Base-by-base conservation (phyloP, 2,888 invertebrate genomes). In the Bellardia pandia region DNA sequence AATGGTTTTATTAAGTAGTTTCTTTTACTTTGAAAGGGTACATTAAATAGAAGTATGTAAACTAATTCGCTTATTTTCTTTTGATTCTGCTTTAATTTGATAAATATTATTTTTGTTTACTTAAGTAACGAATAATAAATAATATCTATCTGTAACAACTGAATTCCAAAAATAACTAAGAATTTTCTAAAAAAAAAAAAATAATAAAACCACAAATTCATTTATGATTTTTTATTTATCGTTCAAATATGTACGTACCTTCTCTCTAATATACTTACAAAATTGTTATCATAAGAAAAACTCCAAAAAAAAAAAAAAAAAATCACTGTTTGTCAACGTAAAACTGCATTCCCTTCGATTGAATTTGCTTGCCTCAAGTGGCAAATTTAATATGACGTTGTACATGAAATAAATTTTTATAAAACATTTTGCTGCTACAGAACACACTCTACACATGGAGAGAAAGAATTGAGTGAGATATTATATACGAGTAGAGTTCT, bases 351-450 rank as follows among this genome's bases (percentile, higher is more conserved):
- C 37, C 74, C 48, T 82, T 60, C 40, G 13, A 40, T 77, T 14
- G 60, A 66, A 51, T 45, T 45, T 11, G 2, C 53, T 37, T 74
- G 86, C 71, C 84, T 84, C 72, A 77, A 80, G 80, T 84, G 86
- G 76, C 84, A 86, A 80, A 84, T 86, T 80, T 69, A 71, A 79
- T 69, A 48, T 78, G 74, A 80, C 76, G 45, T 82, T 82, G 8
- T 58, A 69, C 58, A 82, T 64, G 69, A 72, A 85, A 86, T 76
- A 78, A 68, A 62, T 86, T 82, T 23, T 69, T 33, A 8, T 40
- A 68, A 58, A 74, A 42, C 37, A 72, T 72, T 76, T 66, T 75
- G 11, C 40, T 58, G 53, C 45, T 58, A 58, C 60, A 64, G 30
- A 56, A 56, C 23, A 6, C 3, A 40, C 40, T 62, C 5, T 60